A percentile compares a stretch with the other conserved stretches of the same genome.
Evolutionary conservation across 2,113 vertebrate species (phyloP).

Genomic region (Chamaea fasciata): DNA sequence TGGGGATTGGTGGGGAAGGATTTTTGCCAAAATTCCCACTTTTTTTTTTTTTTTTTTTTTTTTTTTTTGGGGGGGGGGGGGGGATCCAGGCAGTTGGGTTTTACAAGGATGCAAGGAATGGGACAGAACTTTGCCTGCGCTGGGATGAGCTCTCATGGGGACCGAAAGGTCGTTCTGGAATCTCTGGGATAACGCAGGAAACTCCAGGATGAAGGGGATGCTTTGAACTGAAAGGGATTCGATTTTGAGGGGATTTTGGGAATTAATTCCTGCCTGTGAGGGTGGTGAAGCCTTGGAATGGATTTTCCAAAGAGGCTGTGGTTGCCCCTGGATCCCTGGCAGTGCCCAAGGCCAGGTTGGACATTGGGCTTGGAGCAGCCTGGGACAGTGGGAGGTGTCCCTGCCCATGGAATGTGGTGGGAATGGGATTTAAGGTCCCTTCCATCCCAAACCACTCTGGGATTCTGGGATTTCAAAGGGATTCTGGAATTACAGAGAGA

Average conservation of each 20-base stretch:
- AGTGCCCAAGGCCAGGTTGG: background rate
- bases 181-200: background rate
- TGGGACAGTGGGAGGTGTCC: background rate
- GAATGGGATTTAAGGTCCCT: background rate
- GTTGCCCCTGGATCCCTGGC: background rate
- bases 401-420: background rate
- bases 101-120: background rate
- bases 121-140: background rate
- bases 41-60: no score
- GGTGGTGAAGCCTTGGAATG: background rate
- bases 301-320: background rate
- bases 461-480: background rate
- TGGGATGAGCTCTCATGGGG: background rate
- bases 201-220: background rate
- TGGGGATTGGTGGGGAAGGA: background rate
- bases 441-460: background rate
- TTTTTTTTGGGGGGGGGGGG: no score
- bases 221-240: fast-evolving
- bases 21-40: background rate
- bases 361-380: background rate
- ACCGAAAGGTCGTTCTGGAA: background rate
- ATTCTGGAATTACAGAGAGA: background rate
- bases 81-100: background rate
- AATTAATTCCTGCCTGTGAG: background rate
- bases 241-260: background rate